Evolutionary conservation across 2,113 vertebrate genomes (phyloP), one percentile per base, ranked within the genome.

Genomic region (Psettodes erumei): DNA sequence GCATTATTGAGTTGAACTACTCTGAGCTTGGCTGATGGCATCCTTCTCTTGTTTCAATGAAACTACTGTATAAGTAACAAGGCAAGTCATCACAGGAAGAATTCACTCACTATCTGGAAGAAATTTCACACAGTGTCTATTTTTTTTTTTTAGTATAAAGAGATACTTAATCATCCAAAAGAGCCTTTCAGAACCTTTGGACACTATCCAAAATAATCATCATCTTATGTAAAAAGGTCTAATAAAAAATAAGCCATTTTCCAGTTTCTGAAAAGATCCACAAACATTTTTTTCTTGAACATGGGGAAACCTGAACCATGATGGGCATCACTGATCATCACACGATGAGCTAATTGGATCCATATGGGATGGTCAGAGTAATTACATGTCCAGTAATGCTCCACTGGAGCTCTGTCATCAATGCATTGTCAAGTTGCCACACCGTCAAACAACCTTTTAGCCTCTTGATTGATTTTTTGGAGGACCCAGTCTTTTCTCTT

Each of bases 301-400:
- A 40, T 45, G 7, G 18, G 45, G 59, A 81, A 74, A 68, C 8
- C 13, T 42, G 59, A 60, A 30, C 55, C 61, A 43, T 50, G 54
- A 53, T 62, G 51, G 15, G 40, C 71, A 80, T 72, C 50, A 40
- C 35, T 9, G 5, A 37, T 33, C 21, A 63, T 8, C 43, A 38
- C 1, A 18, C 50, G 47, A n/a, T 1, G 4, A 81, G 74, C 71
- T 77, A 85, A 90, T 85, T 86, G 77, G 77, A 81, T 84, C 77
- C 64, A 69, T 81, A 75, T 79, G 77, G 74, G 73, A 81, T 77
- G 82, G 59, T 67, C 58, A n/a, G 67, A 85, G 86, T 87, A 86
- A 89, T 91, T 90, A 90, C 78, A 82, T 50, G 54, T 83, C 58
- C 71, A 62, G 74, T 84, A 77, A 87, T 71, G 80, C 82, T 85